Conservation (phyloP, 2,113 vertebrate species). For the Seriola aureovittata region DNA sequence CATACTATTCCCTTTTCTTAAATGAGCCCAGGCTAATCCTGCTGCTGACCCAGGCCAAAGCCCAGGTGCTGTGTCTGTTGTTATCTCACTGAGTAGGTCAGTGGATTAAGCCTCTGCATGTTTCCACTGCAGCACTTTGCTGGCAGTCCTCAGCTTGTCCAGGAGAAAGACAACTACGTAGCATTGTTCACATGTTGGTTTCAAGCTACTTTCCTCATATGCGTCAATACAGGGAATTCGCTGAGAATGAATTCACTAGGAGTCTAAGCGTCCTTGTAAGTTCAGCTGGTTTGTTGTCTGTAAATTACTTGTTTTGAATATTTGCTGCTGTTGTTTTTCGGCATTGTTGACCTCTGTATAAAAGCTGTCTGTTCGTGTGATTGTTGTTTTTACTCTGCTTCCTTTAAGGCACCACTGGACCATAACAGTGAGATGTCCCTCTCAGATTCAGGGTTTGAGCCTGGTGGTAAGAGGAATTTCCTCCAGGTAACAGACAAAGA, state of each 20-base stretch:
- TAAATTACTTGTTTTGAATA: background rate
- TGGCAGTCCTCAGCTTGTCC: slow-evolving; percentile 45
- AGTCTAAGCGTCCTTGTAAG: slow-evolving; percentile 55
- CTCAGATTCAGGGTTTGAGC: slow-evolving; percentile 93
- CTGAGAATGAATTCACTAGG: slow-evolving; percentile 52
- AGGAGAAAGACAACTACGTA: slow-evolving; percentile 32
- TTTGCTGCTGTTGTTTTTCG: background rate
- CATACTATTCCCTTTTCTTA: slow-evolving; percentile 70
- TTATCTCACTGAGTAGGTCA: slow-evolving; percentile 85
- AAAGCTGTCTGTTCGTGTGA: background rate
- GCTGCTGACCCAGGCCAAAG: slow-evolving; percentile 78
- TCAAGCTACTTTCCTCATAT: slow-evolving; percentile 26
- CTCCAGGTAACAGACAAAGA: slow-evolving; percentile 96
- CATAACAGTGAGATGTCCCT: slow-evolving; percentile 92
- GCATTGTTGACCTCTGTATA: background rate
- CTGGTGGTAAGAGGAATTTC: slow-evolving; percentile 96
- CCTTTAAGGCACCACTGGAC: slow-evolving; percentile 88
- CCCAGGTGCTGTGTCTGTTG: slow-evolving; percentile 78
- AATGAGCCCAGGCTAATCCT: slow-evolving; percentile 81
- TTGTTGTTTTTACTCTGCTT: slow-evolving; percentile 8
- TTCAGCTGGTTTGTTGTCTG: slow-evolving; percentile 12
- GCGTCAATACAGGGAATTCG: slow-evolving; percentile 21
- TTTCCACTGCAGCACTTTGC: slow-evolving; percentile 71
- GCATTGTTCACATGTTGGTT: slow-evolving; percentile 52
- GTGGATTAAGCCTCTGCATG: slow-evolving; percentile 80